A percentile compares a stretch with the other conserved stretches of the same genome.
These are phyloP conservation scores for Lutjanus erythropterus DNA, from an alignment of 2,113 vertebrate genomes.

Conservation along the genomic window DNA sequence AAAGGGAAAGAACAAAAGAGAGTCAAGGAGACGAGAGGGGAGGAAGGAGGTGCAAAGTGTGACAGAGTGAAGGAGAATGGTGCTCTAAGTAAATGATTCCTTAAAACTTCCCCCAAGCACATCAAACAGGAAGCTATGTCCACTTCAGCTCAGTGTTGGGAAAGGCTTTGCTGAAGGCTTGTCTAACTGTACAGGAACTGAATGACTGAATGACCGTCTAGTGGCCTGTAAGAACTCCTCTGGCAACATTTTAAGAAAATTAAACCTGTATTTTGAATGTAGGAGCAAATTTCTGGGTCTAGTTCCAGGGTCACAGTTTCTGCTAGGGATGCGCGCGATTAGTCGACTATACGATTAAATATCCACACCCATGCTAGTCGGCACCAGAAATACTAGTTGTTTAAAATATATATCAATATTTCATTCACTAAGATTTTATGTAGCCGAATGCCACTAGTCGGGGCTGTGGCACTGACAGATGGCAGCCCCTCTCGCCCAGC, in stretches of 20 bases:
- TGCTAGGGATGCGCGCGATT: too few relatives aligned
- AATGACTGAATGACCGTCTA: conserved; percentile 46
- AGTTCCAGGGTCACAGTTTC: not conserved
- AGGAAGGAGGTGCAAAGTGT: conserved; percentile 52
- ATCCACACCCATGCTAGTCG: too few relatives aligned
- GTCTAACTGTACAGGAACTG: conserved; percentile 39
- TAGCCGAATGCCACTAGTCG: too few relatives aligned
- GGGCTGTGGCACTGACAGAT: too few relatives aligned
- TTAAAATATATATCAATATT: too few relatives aligned
- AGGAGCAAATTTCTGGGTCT: not conserved
- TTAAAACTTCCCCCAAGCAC: conserved; percentile 56
- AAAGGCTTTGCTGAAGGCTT: conserved; percentile 31
- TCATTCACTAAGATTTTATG: too few relatives aligned
- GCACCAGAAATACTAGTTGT: too few relatives aligned
- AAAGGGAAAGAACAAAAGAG: conserved; percentile 32
- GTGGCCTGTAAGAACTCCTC: conserved; percentile 10
- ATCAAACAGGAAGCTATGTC: conserved; percentile 58
- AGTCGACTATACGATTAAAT: too few relatives aligned
- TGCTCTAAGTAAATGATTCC: conserved; percentile 69
- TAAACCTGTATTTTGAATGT: not conserved
- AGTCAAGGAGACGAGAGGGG: conserved; percentile 25
- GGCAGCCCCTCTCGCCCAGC: too few relatives aligned
- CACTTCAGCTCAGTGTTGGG: conserved; percentile 58
- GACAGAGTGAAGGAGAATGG: conserved; percentile 53
- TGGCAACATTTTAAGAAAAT: conserved; percentile 25